Conservation (phyloP, 1,140 invertebrate genomes). For the Drosophila quadrilineata region DNA sequence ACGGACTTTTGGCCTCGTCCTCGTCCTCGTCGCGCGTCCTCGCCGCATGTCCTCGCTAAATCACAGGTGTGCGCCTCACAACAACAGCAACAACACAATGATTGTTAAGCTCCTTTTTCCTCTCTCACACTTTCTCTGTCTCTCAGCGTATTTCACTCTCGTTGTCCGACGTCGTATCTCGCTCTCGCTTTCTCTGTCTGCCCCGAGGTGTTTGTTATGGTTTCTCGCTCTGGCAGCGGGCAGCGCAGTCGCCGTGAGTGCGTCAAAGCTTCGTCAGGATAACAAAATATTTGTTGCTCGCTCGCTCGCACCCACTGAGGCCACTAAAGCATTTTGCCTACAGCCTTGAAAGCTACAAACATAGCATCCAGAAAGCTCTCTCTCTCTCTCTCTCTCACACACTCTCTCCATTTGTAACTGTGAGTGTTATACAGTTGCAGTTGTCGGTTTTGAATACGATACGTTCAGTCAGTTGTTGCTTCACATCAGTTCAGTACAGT, state of each 20-base stretch:
- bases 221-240: not conserved
- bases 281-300: not conserved
- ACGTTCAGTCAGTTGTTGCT: conserved; percentile 68
- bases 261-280: conserved; percentile 4
- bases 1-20: conserved; percentile 24
- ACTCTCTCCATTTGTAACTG: no score
- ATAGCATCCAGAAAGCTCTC: conserved; percentile 4
- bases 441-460: conserved; percentile 42
- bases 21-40: conserved; percentile 19
- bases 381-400: conserved; percentile 17
- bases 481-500: conserved; percentile 65
- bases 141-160: no score
- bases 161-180: no score
- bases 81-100: conserved; percentile 41
- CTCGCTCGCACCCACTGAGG: not conserved
- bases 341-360: conserved; percentile 4
- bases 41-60: conserved; percentile 55
- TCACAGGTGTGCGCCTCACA: conserved; percentile 67
- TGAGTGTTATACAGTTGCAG: conserved; percentile 42
- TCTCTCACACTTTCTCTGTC: not conserved
- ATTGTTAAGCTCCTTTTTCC: not conserved
- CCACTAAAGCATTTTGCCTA: not conserved
- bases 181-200: not conserved
- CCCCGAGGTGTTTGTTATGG: no score
- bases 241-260: conserved; percentile 19